These are phyloP conservation scores for Cephus runcator DNA, from an alignment of 2,888 invertebrate species.

Conservation along the genomic window DNA sequence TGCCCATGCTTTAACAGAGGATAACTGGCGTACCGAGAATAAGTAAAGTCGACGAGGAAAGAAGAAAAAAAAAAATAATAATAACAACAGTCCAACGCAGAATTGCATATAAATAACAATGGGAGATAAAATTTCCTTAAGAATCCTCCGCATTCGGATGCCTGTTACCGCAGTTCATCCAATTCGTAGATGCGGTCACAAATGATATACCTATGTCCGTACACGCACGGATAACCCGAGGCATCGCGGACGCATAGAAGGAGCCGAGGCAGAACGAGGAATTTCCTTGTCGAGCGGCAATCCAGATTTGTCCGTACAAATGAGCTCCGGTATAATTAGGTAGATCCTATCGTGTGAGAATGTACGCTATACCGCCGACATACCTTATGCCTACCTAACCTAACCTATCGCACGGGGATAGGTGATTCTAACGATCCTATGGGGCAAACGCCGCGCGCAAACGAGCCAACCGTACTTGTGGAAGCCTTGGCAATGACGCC, in stretches of 20 bases:
- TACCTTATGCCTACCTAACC: slow-evolving; percentile 28
- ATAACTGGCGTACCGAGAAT: too few species aligned
- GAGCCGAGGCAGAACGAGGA: slow-evolving; percentile 36
- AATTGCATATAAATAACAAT: too few species aligned
- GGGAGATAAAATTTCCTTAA: too few species aligned
- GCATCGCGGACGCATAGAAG: background rate
- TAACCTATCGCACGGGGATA: slow-evolving; percentile 30
- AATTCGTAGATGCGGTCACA: too few species aligned
- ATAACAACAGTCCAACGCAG: too few species aligned
- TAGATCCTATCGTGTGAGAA: slow-evolving; percentile 60
- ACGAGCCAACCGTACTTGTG: slow-evolving; percentile 28
- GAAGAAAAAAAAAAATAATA: background rate
- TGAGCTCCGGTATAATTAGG: slow-evolving; percentile 57
- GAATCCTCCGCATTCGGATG: too few species aligned
- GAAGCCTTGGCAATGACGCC: slow-evolving; percentile 51
- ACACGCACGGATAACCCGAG: background rate
- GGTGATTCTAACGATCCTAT: slow-evolving; percentile 47
- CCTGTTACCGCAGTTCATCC: too few species aligned
- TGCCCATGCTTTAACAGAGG: too few species aligned
- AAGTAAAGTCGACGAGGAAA: too few species aligned
- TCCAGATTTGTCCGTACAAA: slow-evolving; percentile 59
- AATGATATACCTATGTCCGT: too few species aligned
- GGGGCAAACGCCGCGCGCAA: slow-evolving; percentile 35
- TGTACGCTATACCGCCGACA: slow-evolving; percentile 40
- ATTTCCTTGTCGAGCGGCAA: slow-evolving; percentile 52